Base-by-base conservation (phyloP, 2,113 vertebrate species). In the Muscicapa adusta region DNA sequence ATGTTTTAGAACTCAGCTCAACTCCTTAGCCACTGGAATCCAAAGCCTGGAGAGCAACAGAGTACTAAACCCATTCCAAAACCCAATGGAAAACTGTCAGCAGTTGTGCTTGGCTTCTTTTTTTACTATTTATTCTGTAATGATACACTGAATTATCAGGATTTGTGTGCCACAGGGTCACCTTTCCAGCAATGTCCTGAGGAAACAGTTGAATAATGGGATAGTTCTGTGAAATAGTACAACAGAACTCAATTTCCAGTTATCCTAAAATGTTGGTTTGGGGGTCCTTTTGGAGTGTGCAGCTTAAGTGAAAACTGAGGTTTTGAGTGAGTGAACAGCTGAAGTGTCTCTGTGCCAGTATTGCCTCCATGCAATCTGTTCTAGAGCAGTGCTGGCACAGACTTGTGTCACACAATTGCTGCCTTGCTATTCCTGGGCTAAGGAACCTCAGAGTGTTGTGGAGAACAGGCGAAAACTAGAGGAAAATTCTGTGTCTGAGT, bases 271-370 rank as follows among this genome's bases (percentile, higher is more conserved):
- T 53, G 29, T 18, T 14, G 34, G 28, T 16, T 33, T 79, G 18
- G 54, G 45, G 18, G 8, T 38, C 23, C 6, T 28, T 62, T 22
- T 45, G 34, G 65, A 54, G 61, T 17, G 10, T 42, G 16, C 28
- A 63, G 81, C 77, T 65, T 14, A 25, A 60, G 40, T 84, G 50
- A 42, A 63, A 60, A 65, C 70, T 73, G 85, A 47, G 9, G 34
- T 5, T 68, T 24, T 23, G n/a, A 45, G 14, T 3, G 8, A 57
- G 29, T 3, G 5, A 80, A n/a, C 47, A 76, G 73, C 89, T 66
- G 0, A 18, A 22, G n/a, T 6, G 29, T 40, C 29, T 63, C 79
- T 26, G 47, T 8, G 6, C 4, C 43, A 48, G 2, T 28, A 15
- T 2, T 29, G 51, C 40, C 72, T 26, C 26, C 36, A 29, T 65